Evolutionary conservation across 2,888 invertebrate species (phyloP).

Genomic region (Hermaeophaga mercurialis): DNA sequence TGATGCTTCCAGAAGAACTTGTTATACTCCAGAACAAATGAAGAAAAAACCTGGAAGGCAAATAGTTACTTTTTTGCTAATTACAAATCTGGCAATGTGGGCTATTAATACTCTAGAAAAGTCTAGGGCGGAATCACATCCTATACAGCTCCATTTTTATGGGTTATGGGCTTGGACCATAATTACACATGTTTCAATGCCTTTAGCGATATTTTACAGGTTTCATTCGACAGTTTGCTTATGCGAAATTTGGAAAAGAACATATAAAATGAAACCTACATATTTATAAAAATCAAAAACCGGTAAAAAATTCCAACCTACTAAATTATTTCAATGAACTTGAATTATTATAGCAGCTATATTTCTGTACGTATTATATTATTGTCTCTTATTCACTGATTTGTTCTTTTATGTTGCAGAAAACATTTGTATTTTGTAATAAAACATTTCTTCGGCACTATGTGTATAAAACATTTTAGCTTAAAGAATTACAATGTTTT

Average conservation of each 20-base stretch:
- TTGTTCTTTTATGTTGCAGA: too few species aligned
- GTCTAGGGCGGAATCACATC: slow-evolving; percentile 87
- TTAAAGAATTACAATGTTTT: too few species aligned
- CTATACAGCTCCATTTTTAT: slow-evolving; percentile 89
- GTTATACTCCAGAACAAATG: slow-evolving; percentile 80
- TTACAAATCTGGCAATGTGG: slow-evolving; percentile 93
- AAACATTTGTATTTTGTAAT: too few species aligned
- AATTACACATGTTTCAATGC: slow-evolving; percentile 93
- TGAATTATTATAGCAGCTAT: too few species aligned
- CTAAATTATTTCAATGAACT: too few species aligned
- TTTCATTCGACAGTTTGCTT: slow-evolving; percentile 95
- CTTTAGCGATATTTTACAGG: slow-evolving; percentile 89
- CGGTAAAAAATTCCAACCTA: too few species aligned
- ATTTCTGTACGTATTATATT: too few species aligned
- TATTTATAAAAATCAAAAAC: too few species aligned
- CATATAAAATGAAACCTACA: slow-evolving; percentile 87
- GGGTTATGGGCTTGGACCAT: slow-evolving; percentile 96
- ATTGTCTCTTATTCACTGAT: too few species aligned
- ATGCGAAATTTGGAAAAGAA: slow-evolving; percentile 95
- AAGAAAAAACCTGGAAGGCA: slow-evolving; percentile 90
- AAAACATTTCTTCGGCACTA: too few species aligned
- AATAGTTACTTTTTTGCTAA: slow-evolving; percentile 88
- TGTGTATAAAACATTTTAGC: too few species aligned
- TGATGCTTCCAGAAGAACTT: slow-evolving; percentile 85
- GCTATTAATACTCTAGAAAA: slow-evolving; percentile 92